Evolutionary conservation across 37 sponge, comb jelly and placozoan genomes (phyloP).

Genomic region (Mnemiopsis leidyi): DNA sequence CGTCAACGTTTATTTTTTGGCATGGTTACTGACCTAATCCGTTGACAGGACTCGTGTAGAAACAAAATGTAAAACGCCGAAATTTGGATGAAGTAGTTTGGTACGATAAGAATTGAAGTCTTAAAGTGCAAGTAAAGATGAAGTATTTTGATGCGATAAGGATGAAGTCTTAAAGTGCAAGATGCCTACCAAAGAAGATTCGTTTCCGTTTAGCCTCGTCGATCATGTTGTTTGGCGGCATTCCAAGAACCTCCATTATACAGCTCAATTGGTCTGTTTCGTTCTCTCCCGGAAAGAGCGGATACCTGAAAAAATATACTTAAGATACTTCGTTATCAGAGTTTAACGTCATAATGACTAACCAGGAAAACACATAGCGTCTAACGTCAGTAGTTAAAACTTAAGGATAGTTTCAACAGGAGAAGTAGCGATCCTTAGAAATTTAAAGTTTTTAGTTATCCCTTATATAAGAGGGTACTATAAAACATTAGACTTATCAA

Average conservation of each 20-base stretch:
- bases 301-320: conserved; percentile 67
- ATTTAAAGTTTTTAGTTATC: not conserved
- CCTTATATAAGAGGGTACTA: too few species aligned
- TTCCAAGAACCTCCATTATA: conserved; percentile 82
- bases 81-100: too few species aligned
- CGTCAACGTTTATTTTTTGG: not conserved
- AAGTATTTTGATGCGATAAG: too few species aligned
- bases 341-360: too few species aligned
- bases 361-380: too few species aligned
- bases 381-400: too few species aligned
- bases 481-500: too few species aligned
- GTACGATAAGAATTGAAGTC: not conserved
- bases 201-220: conserved; percentile 84
- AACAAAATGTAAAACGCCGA: too few species aligned
- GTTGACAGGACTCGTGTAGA: not conserved
- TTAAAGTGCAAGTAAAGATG: too few species aligned
- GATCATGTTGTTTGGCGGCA: conserved; percentile 71
- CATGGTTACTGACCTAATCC: not conserved
- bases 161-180: not conserved
- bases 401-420: too few species aligned
- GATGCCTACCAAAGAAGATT: conserved; percentile 78
- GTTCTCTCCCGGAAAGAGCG: conserved; percentile 91
- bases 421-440: not conserved
- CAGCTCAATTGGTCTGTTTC: conserved; percentile 89
- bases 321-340: too few species aligned